Evolutionary conservation across 2,888 invertebrate genomes (phyloP).

Genomic region (Scaptomyza polygonia): DNA sequence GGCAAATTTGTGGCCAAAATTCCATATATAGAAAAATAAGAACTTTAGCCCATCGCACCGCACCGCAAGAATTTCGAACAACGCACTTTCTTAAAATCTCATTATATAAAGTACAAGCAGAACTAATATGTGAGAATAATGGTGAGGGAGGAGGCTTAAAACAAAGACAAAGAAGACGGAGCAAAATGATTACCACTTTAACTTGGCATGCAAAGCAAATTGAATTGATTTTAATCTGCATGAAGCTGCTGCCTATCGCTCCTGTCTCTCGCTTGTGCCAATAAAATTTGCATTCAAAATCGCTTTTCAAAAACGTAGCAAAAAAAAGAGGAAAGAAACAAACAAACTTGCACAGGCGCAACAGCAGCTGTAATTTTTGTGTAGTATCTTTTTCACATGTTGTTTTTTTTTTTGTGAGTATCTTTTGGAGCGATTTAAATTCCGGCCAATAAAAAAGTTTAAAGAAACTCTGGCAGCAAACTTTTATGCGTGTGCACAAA

Average conservation of each 20-base stretch:
- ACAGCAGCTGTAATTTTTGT: conserved; percentile 18
- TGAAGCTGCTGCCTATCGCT: conserved; percentile 16
- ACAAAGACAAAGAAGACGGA: conserved; percentile 59
- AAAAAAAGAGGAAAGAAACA: conserved; percentile 18
- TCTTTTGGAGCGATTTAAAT: conserved; percentile 67
- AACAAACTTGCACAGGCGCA: conserved; percentile 43
- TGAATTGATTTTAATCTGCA: conserved; percentile 79
- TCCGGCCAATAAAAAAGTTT: conserved; percentile 70
- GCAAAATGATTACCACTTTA: conserved; percentile 73
- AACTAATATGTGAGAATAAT: conserved; percentile 3
- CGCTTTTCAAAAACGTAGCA: conserved; percentile 58
- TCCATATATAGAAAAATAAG: conserved; percentile 15
- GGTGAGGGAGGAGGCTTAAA: not conserved
- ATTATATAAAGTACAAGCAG: conserved; percentile 67
- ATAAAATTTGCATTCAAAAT: conserved; percentile 79
- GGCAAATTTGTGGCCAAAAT: conserved; percentile 48
- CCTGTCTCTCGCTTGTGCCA: conserved; percentile 47
- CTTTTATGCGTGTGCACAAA: conserved; percentile 75
- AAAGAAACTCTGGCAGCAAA: conserved; percentile 61
- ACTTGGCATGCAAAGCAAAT: conserved; percentile 70
- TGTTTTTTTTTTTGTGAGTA: conserved; percentile 11
- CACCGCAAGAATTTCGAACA: not conserved
- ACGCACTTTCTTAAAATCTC: conserved; percentile 71
- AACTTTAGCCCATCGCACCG: not conserved
- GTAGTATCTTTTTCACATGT: conserved; percentile 38